Base-by-base conservation (phyloP, 2,797 vertebrate genomes). In the Cottoperca gobio region DNA sequence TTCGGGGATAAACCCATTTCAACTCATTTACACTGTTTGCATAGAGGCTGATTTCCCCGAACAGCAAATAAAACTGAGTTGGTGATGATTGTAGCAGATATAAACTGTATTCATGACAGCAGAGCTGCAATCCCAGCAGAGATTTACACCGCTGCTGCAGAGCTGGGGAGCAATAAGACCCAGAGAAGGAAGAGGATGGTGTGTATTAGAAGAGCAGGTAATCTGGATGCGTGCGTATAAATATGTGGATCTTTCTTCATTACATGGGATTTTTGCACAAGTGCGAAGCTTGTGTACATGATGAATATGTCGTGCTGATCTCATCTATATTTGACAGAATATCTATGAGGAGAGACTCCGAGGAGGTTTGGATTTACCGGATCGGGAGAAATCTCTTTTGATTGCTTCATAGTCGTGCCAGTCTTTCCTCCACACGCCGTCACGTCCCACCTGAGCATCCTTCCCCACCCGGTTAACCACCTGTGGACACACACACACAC, bases 351-450 rank as follows among this genome's bases (percentile, higher is more conserved):
- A n/a, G 13, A 35, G 6, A 2, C 28, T 1, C 8, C 1, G 28
- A 37, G n/a, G 26, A 17, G 8, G 6, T 49, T 3, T 53, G 53
- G 28, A 78, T 82, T 17, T 88, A 99, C 98, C 98, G 45, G 92
- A 87, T 64, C 95, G 95, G 33, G 96, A 93, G 0, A 94, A 82
- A 1, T 99, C 98, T 73, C 89, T 95, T 76, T 75, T 93, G 87
- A 98, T 98, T 2, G 94, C 89, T 14, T 97, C 95, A 33, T 96
- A 92, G 91, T 98, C 94, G 2, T 99, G 97, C 98, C 98, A 99
- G 92, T 99, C 97, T 91, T 93, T 98, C 89, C 94, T 96, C 69
- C 83, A 92, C 16, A 91, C 89, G 14, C 94, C 93, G 1, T 65
- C 76, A 11, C 75, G 92, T 70, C 86, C 94, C 82, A 94, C 55